These are phyloP conservation scores for Oopsacas minuta DNA, from an alignment of 37 sponge, comb jelly and placozoan genomes.

Conservation along the genomic window DNA sequence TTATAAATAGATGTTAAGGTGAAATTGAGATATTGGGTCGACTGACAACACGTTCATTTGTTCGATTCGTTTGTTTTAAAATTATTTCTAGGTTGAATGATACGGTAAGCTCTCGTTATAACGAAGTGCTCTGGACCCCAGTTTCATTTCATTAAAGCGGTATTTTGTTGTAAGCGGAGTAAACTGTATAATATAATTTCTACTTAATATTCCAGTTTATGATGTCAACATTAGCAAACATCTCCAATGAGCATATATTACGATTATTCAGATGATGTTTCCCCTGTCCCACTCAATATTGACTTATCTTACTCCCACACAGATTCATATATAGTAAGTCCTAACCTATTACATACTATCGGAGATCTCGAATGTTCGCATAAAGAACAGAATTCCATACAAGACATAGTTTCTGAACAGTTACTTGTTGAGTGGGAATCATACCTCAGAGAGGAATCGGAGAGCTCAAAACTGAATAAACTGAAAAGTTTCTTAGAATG, in stretches of 20 bases:
- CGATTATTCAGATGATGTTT: neutral
- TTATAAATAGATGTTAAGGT: too few relatives aligned
- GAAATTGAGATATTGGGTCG: too few relatives aligned
- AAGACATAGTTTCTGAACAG: neutral
- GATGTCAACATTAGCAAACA: neutral
- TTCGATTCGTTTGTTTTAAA: too few relatives aligned
- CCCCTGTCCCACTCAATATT: neutral
- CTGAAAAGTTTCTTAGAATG: neutral
- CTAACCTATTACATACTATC: too few relatives aligned
- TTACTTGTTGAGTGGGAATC: slow-evolving; percentile 7
- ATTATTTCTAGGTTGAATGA: too few relatives aligned
- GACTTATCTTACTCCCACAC: neutral
- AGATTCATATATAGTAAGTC: neutral
- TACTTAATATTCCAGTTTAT: too few relatives aligned
- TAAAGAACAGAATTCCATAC: neutral
- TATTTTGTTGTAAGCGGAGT: too few relatives aligned
- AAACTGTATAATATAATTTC: too few relatives aligned
- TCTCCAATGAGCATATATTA: neutral
- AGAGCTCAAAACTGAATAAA: neutral
- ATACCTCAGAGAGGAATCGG: neutral
- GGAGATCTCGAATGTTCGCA: neutral
- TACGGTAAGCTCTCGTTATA: too few relatives aligned
- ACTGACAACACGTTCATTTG: too few relatives aligned
- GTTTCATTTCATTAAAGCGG: too few relatives aligned
- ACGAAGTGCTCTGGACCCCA: too few relatives aligned